phyloP scores from a whole-genome alignment of 1,140 invertebrate species.

The Diorhabda elongata region DNA sequence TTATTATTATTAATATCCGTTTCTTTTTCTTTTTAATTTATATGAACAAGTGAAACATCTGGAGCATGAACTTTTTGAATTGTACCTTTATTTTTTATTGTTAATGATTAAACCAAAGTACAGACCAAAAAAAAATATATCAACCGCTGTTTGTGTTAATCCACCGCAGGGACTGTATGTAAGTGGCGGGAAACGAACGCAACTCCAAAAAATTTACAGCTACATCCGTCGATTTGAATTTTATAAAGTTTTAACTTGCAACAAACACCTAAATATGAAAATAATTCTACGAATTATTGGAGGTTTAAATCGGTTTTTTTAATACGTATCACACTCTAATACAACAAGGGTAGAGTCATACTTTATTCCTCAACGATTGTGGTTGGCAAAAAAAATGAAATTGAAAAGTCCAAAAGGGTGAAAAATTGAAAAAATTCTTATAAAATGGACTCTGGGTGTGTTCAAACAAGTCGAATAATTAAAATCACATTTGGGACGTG shows the following conservation, averaged over 20 bases:
- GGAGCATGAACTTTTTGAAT: constrained; percentile 43
- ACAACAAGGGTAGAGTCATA: too few species aligned
- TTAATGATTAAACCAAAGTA: constrained; percentile 48
- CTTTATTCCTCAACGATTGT: too few species aligned
- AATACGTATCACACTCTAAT: too few species aligned
- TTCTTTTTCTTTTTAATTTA: constrained; percentile 27
- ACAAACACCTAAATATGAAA: too few species aligned
- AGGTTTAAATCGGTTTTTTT: too few species aligned
- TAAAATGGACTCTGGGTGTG: too few species aligned
- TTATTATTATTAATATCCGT: constrained; percentile 36
- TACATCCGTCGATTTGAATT: background rate
- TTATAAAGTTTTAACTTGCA: background rate
- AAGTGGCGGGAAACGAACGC: constrained; percentile 14
- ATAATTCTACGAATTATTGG: too few species aligned
- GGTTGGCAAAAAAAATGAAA: too few species aligned
- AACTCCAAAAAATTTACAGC: constrained; percentile 10
- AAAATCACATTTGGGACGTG: too few species aligned
- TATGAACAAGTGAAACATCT: constrained; percentile 28
- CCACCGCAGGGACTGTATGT: constrained; percentile 31
- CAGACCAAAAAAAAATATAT: constrained; percentile 38
- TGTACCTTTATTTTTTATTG: constrained; percentile 47
- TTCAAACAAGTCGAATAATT: too few species aligned
- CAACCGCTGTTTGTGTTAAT: constrained; percentile 37
- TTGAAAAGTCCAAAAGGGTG: too few species aligned
- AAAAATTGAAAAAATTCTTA: too few species aligned